Percentiles rank a stretch among this genome's conserved stretches.
These are phyloP conservation scores for Aphelenchoides bicaudatus DNA, from an alignment of 2,888 invertebrate species.

Conservation along the genomic window DNA sequence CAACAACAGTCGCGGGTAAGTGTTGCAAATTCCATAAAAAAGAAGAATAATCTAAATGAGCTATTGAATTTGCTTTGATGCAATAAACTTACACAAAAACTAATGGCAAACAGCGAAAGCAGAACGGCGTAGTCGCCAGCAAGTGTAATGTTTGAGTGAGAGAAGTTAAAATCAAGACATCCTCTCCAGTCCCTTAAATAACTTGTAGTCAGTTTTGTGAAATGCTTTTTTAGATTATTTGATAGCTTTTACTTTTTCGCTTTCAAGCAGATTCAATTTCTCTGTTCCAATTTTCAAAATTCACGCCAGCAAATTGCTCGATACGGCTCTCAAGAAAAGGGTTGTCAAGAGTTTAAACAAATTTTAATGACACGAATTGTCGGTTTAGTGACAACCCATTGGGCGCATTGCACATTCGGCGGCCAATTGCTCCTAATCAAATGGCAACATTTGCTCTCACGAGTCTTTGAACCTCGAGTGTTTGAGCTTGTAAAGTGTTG, in stretches of 20 bases:
- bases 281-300: slow-evolving; percentile 6
- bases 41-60: slow-evolving; percentile 29
- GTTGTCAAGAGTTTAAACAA: too few species aligned
- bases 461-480: neutral
- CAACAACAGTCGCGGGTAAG: slow-evolving; percentile 45
- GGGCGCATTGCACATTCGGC: too few species aligned
- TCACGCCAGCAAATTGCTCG: too few species aligned
- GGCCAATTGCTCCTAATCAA: too few species aligned
- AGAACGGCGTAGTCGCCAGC: slow-evolving; percentile 53
- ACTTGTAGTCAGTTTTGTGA: neutral
- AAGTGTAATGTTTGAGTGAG: slow-evolving; percentile 51
- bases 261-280: neutral
- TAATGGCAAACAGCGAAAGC: slow-evolving; percentile 45
- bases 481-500: slow-evolving; percentile 12
- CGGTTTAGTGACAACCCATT: too few species aligned
- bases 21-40: slow-evolving; percentile 50
- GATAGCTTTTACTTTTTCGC: neutral
- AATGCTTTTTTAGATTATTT: neutral
- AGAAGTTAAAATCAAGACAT: slow-evolving; percentile 50
- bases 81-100: slow-evolving; percentile 41
- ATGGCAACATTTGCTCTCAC: neutral
- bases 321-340: too few species aligned
- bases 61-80: neutral
- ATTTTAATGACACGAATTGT: too few species aligned
- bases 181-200: slow-evolving; percentile 40